Conservation (phyloP, 92 coral and sea anemone genomes). For the Zoanthus sansibaricus region DNA sequence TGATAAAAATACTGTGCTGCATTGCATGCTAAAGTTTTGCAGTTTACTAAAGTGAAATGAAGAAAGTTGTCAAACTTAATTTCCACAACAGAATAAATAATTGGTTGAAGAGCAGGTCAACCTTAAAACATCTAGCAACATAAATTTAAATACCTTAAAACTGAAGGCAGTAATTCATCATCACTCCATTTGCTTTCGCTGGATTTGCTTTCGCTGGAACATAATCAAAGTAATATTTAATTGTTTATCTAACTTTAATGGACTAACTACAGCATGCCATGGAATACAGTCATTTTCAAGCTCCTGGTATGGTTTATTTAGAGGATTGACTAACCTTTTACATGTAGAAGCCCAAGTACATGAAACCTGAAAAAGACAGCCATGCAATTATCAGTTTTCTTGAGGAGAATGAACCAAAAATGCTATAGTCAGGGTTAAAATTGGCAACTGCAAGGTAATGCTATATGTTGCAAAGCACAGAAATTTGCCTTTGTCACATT, state of each 20-base stretch:
- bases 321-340: slow-evolving; percentile 3
- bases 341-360: slow-evolving; percentile 12
- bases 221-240: slow-evolving; percentile 1
- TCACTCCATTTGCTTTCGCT: slow-evolving; percentile 12
- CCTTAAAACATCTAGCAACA: slow-evolving; percentile 6
- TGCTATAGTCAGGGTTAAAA: slow-evolving; percentile 10
- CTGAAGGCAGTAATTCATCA: slow-evolving; percentile 11
- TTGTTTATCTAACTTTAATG: slow-evolving; percentile 7
- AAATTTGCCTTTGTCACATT: slow-evolving; percentile 5
- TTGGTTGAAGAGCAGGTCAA: slow-evolving; percentile 5
- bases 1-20: slow-evolving; percentile 11
- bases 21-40: slow-evolving; percentile 8
- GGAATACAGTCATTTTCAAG: slow-evolving; percentile 7
- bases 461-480: slow-evolving; percentile 7
- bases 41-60: slow-evolving; percentile 6
- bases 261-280: slow-evolving; percentile 8
- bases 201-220: slow-evolving; percentile 9
- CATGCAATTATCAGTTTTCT: slow-evolving; percentile 9
- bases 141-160: neutral
- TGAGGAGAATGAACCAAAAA: neutral
- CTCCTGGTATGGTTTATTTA: slow-evolving; percentile 1
- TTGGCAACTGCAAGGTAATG: slow-evolving; percentile 8
- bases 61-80: neutral
- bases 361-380: slow-evolving; percentile 11
- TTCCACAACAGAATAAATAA: neutral